Evolutionary conservation across 2,797 vertebrate species (phyloP), one percentile per base, ranked within the genome.

Genomic region (Pagetopsis macropterus): DNA sequence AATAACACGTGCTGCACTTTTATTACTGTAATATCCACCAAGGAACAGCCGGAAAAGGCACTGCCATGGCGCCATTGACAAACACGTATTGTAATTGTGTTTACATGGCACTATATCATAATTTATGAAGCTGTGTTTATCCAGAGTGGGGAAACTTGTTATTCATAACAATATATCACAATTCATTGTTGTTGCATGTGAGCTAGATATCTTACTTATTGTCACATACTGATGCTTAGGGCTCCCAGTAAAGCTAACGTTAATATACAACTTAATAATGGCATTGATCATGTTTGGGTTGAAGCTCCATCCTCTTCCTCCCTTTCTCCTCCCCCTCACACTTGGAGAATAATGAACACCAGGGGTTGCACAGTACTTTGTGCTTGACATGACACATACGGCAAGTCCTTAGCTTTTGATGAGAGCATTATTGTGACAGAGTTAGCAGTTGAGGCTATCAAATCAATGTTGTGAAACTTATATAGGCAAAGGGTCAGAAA

Each of bases 1-100:
- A 86, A 87, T 85, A 83, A 79, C 76, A 79, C 84, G 81, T 86
- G 81, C 85, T 57, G 77, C 64, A 12, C 84, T 87, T 88, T 86
- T 87, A 87, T 89, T 83, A 76, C 81, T 67, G 55, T 81, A 76
- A 81, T 71, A 79, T 72, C 69, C 51, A 82, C 43, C 65, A 63
- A 71, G 78, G 62, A 65, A 58, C 17, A 46, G 50, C 27, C 57
- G 37, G 56, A 80, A 83, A 83, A 78, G 46, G 31, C 61, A 62
- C 70, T 78, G 87, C 76, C 7, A 54, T 70, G 73, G 43, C 44
- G 12, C 48, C 60, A 46, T 40, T 57, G 70, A 79, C 37, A 66
- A 79, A 83, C 54, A 50, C 46, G 62, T 52, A 76, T 69, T 72
- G 46, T 49, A 48, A 80, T 73, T 73, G 21, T 56, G 13, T 74